A percentile compares a stretch with the other conserved stretches of the same genome.
These are phyloP conservation scores for Pseudorhombus dupliciocellatus DNA, from an alignment of 2,113 vertebrate species.

Conservation along the genomic window DNA sequence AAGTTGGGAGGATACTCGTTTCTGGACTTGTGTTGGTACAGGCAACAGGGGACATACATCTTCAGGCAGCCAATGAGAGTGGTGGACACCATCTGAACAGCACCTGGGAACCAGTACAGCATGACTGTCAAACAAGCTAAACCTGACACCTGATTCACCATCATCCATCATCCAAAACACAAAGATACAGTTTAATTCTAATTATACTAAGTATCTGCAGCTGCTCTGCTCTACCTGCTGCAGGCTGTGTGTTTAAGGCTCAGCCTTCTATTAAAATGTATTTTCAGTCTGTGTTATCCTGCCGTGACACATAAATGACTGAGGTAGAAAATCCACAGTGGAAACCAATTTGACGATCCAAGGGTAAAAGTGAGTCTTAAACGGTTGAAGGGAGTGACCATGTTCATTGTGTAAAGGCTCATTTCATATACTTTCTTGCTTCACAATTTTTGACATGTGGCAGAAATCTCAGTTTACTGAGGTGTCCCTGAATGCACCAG, in stretches of 20 bases:
- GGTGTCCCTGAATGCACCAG: not conserved
- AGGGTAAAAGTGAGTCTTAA: not conserved
- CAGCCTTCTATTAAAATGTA: not conserved
- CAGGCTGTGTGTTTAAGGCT: not conserved
- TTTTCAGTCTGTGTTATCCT: not conserved
- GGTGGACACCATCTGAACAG: constrained; percentile 96
- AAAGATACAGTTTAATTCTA: not conserved
- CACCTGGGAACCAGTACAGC: constrained; percentile 77
- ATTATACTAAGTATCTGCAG: not conserved
- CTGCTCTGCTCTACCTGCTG: not conserved
- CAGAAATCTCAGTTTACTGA: not conserved
- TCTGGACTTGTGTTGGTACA: constrained; percentile 92
- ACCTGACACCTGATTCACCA: not conserved
- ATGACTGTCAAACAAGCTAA: not conserved
- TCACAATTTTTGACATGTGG: not conserved
- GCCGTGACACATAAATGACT: not conserved
- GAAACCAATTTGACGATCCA: not conserved
- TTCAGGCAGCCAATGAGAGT: constrained; percentile 92
- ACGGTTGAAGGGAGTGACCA: too few relatives aligned
- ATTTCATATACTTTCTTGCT: too few relatives aligned
- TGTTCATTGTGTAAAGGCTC: too few relatives aligned
- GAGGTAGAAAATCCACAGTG: not conserved
- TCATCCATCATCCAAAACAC: not conserved
- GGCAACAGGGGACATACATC: constrained; percentile 90
- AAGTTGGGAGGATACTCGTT: constrained; percentile 91